phyloP scores from a whole-genome alignment of 2,888 invertebrate species.

The Acrocyrtus sp. region DNA sequence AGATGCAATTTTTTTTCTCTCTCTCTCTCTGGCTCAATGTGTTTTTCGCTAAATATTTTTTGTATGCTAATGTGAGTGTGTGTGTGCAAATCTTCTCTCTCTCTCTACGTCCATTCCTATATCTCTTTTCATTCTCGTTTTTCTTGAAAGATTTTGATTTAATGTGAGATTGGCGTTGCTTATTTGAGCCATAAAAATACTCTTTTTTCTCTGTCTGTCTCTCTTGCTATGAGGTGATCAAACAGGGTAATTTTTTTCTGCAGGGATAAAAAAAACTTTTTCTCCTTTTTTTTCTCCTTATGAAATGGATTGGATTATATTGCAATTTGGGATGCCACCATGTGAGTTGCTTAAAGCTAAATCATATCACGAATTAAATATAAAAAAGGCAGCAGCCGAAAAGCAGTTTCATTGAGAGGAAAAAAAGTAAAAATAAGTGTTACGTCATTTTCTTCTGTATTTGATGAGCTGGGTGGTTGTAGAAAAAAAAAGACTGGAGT shows the following conservation, averaged over 20 bases:
- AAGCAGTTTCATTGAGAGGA: constrained; percentile 43
- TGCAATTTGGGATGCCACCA: constrained; percentile 24
- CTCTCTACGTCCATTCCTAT: no score
- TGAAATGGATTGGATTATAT: constrained; percentile 22
- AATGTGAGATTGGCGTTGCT: constrained; percentile 30
- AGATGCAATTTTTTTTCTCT: no score
- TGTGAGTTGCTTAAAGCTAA: no score
- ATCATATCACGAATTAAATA: no score
- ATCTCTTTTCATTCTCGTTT: constrained; percentile 18
- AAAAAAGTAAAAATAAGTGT: constrained; percentile 50
- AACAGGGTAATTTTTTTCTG: constrained; percentile 8
- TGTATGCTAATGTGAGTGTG: neutral
- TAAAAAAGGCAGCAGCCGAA: no score
- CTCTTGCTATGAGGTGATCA: constrained; percentile 30
- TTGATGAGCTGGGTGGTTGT: no score
- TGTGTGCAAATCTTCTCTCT: neutral
- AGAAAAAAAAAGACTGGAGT: no score
- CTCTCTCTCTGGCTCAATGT: no score
- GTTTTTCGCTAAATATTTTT: no score
- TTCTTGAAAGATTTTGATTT: constrained; percentile 36
- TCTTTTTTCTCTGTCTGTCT: neutral
- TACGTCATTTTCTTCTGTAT: constrained; percentile 35
- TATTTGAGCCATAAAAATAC: constrained; percentile 32
- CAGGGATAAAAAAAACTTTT: no score
- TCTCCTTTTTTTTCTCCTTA: no score